Percentiles rank a stretch among this genome's conserved stretches.
Evolutionary conservation across 2,113 vertebrate species (phyloP).

Genomic region (Chitala chitala): DNA sequence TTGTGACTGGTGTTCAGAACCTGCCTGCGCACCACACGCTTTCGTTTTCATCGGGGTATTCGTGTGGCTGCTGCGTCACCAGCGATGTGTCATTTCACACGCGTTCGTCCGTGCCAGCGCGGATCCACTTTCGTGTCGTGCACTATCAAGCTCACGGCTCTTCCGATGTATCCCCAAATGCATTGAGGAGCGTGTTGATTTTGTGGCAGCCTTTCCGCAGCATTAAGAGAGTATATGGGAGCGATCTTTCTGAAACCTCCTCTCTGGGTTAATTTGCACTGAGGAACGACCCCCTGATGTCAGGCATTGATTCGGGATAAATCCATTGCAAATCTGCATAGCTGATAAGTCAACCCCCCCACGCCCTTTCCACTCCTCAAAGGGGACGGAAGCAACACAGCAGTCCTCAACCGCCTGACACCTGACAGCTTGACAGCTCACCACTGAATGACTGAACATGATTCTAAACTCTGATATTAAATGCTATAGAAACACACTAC

Average conservation of each 20-base stretch:
- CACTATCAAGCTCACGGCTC: too few relatives aligned
- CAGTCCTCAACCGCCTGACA: not conserved
- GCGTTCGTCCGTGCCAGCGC: too few relatives aligned
- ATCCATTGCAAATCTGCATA: not conserved
- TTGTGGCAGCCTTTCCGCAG: too few relatives aligned
- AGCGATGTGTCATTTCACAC: too few relatives aligned
- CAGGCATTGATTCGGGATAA: constrained; percentile 22
- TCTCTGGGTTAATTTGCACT: not conserved
- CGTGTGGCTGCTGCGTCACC: too few relatives aligned
- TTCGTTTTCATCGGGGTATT: too few relatives aligned
- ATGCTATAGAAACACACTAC: not conserved
- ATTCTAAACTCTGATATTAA: not conserved
- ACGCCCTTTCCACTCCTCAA: too few relatives aligned
- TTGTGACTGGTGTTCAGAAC: not conserved
- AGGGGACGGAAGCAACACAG: not conserved
- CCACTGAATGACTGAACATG: not conserved
- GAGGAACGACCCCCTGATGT: constrained; percentile 6
- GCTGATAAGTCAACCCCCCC: not conserved
- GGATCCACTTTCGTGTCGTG: too few relatives aligned
- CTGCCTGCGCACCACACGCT: not conserved
- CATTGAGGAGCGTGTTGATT: too few relatives aligned
- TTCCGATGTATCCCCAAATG: too few relatives aligned
- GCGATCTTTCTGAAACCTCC: not conserved
- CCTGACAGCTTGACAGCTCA: not conserved
- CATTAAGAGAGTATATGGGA: not conserved